Evolutionary conservation across 2,113 vertebrate genomes (phyloP), one percentile per base, ranked within the genome.

Genomic region (Isurus oxyrinchus): DNA sequence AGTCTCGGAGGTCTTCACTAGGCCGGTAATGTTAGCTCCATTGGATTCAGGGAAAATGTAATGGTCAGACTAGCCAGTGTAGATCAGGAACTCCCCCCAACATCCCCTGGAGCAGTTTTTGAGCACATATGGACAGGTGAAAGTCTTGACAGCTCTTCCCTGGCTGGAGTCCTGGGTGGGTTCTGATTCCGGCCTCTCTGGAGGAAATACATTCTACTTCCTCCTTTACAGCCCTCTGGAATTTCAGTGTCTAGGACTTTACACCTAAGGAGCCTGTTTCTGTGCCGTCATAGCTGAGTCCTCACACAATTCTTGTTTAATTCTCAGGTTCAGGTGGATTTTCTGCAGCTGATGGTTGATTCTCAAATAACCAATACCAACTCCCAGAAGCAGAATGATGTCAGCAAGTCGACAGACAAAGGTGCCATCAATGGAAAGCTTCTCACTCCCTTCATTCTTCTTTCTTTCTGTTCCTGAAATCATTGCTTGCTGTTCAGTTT

Each of bases 261-360:
- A 61, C 63, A 66, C 35, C 61, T 94, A 40, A 63, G 31, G 21
- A 61, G 21, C 49, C 53, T 16, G 55, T 66, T 14, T 21, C 35
- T 66, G 59, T 94, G 91, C 27, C 31, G 14, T 66, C 19, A 19
- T 0, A 23, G 40, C 63, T 49, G 27, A 53, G 21, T 31, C 13
- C 67, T n/a, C 40, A 31, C 11, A 0, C 55, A 11, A 25, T 72
- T 16, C 25, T 35, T 49, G 21, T 76, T 95, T 72, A 76, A 27
- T 49, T 95, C 44, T 35, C 96, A 99, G 98, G 97, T 96, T 10
- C 97, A 98, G 96, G 97, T 98, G 11, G 98, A 99, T 97, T 98
- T 99, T 69, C 97, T 99, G 97, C 98, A 99, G 97, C 96, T 99
- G 76, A 98, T 99, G 99, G 97, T 99, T 0, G 98, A 99, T 44